Evolutionary conservation across 2,797 vertebrate genomes (phyloP).

Genomic region (Chanos chanos): DNA sequence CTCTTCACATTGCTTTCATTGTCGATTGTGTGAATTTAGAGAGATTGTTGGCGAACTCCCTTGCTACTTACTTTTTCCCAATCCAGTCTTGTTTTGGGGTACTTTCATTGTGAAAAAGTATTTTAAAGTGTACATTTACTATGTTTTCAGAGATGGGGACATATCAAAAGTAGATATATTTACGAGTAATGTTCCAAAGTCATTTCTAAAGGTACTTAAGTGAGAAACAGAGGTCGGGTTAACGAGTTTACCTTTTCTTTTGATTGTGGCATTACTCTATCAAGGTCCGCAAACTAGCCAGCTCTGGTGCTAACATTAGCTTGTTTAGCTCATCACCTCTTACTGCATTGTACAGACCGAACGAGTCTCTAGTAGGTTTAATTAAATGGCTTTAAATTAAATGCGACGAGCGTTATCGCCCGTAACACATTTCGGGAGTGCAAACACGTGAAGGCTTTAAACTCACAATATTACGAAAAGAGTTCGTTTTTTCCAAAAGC

Average conservation of each 20-base stretch:
- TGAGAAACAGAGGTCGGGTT: neutral
- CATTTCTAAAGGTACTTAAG: neutral
- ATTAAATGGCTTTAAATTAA: slow-evolving; percentile 7
- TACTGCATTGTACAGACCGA: slow-evolving; percentile 55
- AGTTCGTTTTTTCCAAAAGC: neutral
- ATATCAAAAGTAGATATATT: neutral
- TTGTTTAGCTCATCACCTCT: slow-evolving; percentile 69
- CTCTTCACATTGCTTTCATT: slow-evolving; percentile 30
- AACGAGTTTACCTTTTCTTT: slow-evolving; percentile 21
- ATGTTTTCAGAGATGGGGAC: slow-evolving; percentile 5
- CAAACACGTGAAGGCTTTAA: too few species aligned
- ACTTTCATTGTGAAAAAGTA: slow-evolving; percentile 16
- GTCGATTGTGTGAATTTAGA: neutral
- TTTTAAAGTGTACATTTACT: slow-evolving; percentile 11
- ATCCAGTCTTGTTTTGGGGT: neutral
- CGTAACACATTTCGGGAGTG: slow-evolving; percentile 34
- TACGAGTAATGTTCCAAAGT: neutral
- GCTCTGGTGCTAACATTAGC: slow-evolving; percentile 77
- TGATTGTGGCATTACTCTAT: slow-evolving; percentile 54
- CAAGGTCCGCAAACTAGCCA: slow-evolving; percentile 61
- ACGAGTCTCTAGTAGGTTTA: slow-evolving; percentile 45
- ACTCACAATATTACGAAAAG: too few species aligned
- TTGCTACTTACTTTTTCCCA: neutral
- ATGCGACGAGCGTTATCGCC: too few species aligned
- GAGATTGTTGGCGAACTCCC: neutral